Evolutionary conservation across 2,113 vertebrate species (phyloP), one percentile per base, ranked within the genome.

Genomic region (Ibidorhyncha struthersii): DNA sequence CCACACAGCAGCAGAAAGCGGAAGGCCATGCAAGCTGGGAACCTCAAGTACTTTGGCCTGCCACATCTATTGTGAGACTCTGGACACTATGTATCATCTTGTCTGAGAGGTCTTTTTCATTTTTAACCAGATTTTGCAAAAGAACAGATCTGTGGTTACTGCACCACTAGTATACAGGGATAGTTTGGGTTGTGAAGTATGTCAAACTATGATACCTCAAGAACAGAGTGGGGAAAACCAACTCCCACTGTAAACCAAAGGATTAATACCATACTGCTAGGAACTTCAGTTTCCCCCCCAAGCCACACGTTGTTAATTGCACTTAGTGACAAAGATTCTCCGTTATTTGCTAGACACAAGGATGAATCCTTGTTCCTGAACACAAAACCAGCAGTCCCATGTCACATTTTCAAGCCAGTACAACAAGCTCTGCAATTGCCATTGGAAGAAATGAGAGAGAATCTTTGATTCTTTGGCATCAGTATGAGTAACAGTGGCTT

Each of bases 281-380:
- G 78, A 84, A 49, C 47, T 82, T 85, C 23, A 21, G 20, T 69
- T 72, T 82, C 45, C 36, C 63, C 11, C 8, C 34, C 43, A 83
- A 88, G 52, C n/a, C 59, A 14, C 9, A 8, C 1, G 83, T 70
- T 96, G 90, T 97, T 97, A 97, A 73, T 97, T 93, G 94, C 98
- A 90, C 80, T 93, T 96, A 98, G 98, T 98, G 98, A 98, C 98
- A 99, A 95, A 97, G 98, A 98, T 96, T 97, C 96, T 98, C 98
- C 98, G 82, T 93, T 93, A 59, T 62, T 63, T 71, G 94, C 61
- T 59, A 41, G 91, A 95, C 86, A 97, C 97, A 98, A 98, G 98
- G 98, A 98, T 98, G 98, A 98, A 98, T 98, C 98, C 97, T 98
- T 98, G 98, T 98, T 98, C 98, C 98, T 98, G 98, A 98, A 53